Percentiles rank a stretch among this genome's conserved stretches.
Conservation (phyloP, 2,888 invertebrate species). For the Tuberolachnus salignus region DNA sequence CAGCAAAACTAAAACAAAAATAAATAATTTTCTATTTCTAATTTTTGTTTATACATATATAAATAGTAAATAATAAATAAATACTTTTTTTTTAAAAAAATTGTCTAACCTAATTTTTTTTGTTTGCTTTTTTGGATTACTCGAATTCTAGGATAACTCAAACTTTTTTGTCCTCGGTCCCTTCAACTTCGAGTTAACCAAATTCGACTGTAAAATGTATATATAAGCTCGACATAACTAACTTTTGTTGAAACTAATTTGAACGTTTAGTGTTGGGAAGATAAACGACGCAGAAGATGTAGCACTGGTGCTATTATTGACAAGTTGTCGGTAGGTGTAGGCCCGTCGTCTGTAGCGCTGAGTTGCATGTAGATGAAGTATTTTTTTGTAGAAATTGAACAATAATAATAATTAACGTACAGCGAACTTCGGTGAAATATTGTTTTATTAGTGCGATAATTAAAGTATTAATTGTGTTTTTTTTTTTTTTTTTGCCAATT, state of each 20-base stretch:
- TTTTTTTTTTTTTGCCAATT: not conserved
- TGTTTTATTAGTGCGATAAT: not conserved
- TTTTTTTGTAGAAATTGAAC: conserved; percentile 18
- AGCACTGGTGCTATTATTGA: conserved; percentile 49
- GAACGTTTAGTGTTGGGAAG: conserved; percentile 47
- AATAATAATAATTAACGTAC: not conserved
- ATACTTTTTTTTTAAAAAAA: too few species aligned
- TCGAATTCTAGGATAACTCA: too few species aligned
- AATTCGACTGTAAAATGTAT: too few species aligned
- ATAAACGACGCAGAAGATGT: conserved; percentile 51
- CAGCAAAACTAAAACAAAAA: too few species aligned
- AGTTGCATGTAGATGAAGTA: conserved; percentile 20
- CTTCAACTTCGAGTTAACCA: too few species aligned
- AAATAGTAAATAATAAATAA: too few species aligned
- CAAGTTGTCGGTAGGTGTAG: conserved; percentile 42
- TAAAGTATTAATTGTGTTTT: not conserved
- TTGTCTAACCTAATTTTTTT: too few species aligned
- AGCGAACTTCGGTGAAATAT: not conserved
- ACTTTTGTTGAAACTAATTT: conserved; percentile 28
- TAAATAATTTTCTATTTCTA: too few species aligned
- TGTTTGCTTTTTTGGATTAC: too few species aligned
- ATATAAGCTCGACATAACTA: conserved; percentile 18
- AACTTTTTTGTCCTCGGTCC: too few species aligned
- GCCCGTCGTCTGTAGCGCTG: not conserved
- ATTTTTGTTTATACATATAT: too few species aligned